These are phyloP conservation scores for Hassar affinis DNA, from an alignment of 2,113 vertebrate genomes.

Conservation along the genomic window DNA sequence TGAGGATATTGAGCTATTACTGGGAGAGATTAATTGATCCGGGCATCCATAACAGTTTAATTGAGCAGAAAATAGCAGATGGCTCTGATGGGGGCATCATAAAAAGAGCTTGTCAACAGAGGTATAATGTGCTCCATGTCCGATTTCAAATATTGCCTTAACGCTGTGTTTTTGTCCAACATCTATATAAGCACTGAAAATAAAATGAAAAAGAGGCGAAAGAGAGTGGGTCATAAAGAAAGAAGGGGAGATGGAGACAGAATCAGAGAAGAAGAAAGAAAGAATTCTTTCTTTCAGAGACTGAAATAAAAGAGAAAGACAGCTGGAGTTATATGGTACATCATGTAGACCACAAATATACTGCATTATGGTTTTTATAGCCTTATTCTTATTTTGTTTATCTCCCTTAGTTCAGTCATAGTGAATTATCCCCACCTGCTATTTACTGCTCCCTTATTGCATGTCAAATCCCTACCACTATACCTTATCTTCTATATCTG, in stretches of 20 bases:
- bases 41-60: conserved; percentile 78
- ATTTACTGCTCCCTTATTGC: neutral
- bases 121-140: conserved; percentile 46
- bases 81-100: conserved; percentile 75
- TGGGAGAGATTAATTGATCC: conserved; percentile 77
- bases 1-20: conserved; percentile 80
- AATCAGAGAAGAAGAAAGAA: neutral
- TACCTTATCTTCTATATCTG: neutral
- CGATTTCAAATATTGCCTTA: conserved; percentile 53
- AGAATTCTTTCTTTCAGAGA: neutral
- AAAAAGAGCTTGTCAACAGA: conserved; percentile 75
- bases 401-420: neutral
- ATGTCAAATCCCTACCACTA: neutral
- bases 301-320: neutral
- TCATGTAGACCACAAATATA: neutral
- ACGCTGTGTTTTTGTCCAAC: conserved; percentile 37
- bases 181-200: neutral
- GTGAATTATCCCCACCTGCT: neutral
- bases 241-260: neutral
- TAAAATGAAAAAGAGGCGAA: neutral
- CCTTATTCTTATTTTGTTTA: neutral
- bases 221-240: neutral
- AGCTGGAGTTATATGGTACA: neutral
- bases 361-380: neutral
- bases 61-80: conserved; percentile 82